Conservation (phyloP, 2,888 invertebrate species). For the Drosophila longiperda region DNA sequence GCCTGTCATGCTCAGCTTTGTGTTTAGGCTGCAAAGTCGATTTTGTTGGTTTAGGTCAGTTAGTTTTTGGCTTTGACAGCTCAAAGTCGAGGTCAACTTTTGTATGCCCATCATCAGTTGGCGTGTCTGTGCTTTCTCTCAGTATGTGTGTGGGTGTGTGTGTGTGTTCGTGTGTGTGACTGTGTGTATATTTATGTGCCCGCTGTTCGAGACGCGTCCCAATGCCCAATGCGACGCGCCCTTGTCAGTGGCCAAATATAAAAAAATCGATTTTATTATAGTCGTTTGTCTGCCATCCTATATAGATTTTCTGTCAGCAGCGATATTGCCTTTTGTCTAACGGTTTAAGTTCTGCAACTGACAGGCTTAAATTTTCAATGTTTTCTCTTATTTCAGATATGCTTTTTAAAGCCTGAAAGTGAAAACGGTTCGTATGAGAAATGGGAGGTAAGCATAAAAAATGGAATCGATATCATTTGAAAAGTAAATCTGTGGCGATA, state of each 20-base stretch:
- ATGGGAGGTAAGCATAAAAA: background rate
- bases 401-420: conserved; percentile 42
- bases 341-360: conserved; percentile 33
- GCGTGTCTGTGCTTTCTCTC: conserved; percentile 37
- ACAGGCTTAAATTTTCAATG: conserved; percentile 60
- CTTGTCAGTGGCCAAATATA: conserved; percentile 71
- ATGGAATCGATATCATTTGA: background rate
- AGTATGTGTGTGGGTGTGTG: conserved; percentile 23
- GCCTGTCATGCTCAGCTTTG: conserved; percentile 68
- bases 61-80: conserved; percentile 82
- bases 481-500: background rate
- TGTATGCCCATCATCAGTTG: conserved; percentile 75
- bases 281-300: conserved; percentile 60
- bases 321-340: conserved; percentile 64
- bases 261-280: conserved; percentile 80
- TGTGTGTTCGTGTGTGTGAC: conserved; percentile 20
- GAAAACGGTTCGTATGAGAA: conserved; percentile 39
- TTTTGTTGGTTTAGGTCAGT: conserved; percentile 83
- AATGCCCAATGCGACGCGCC: conserved; percentile 62
- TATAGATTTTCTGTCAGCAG: conserved; percentile 76
- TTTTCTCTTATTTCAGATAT: conserved; percentile 30
- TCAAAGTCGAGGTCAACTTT: conserved; percentile 84
- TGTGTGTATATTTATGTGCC: conserved; percentile 65
- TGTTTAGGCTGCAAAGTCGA: conserved; percentile 76
- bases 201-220: conserved; percentile 62